Conservation (phyloP, 64 coral and sea anemone genomes). For the Montipora sp. region DNA sequence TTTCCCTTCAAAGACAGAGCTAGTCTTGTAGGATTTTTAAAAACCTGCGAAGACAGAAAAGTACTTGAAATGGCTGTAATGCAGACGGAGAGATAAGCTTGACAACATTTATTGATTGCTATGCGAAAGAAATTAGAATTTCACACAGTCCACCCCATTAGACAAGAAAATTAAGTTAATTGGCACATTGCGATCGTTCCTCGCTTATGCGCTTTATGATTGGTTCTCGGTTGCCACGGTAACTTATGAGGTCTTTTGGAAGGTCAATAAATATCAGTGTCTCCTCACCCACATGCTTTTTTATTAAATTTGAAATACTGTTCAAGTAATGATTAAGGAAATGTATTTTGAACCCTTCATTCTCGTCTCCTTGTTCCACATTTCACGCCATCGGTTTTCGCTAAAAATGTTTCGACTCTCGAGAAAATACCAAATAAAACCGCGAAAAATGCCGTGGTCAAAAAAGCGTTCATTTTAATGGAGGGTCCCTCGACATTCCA, state of each 20-base stretch:
- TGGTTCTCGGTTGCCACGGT: slow-evolving; percentile 33
- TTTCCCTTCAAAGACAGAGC: not conserved
- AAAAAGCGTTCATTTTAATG: not conserved
- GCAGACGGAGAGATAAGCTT: slow-evolving; percentile 37
- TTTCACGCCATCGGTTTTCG: not conserved
- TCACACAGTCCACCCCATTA: slow-evolving; percentile 56
- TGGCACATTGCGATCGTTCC: slow-evolving; percentile 78
- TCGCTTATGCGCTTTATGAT: slow-evolving; percentile 11
- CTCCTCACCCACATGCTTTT: not conserved
- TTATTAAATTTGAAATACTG: not conserved
- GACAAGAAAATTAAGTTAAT: slow-evolving; percentile 70
- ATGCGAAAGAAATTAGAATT: slow-evolving; percentile 41
- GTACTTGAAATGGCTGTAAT: not conserved
- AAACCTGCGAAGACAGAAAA: slow-evolving; percentile 14
- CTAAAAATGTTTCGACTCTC: not conserved
- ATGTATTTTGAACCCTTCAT: too few species aligned
- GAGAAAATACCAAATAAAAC: slow-evolving; percentile 35
- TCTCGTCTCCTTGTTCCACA: not conserved
- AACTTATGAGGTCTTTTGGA: slow-evolving; percentile 1
- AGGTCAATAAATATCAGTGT: slow-evolving; percentile 10
- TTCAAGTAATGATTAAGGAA: too few species aligned
- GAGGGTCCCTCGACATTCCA: slow-evolving; percentile 18
- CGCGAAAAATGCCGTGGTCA: not conserved
- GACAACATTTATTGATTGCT: slow-evolving; percentile 45
- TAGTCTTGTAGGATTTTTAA: not conserved